phyloP scores from a whole-genome alignment of 2,797 vertebrate species.

The Chrysocyon brachyurus region DNA sequence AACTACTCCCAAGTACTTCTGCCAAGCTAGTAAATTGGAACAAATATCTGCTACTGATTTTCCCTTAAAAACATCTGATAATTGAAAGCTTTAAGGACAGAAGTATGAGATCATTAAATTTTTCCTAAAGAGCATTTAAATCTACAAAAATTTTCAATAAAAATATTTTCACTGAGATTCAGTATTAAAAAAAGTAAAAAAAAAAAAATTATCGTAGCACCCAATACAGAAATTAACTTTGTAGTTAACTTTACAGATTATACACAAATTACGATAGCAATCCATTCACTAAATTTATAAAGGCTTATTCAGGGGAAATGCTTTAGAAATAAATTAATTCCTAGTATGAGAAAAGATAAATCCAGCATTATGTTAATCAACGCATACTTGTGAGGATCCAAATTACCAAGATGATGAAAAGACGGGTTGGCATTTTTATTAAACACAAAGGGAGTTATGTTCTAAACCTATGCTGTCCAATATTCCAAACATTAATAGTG shows the following conservation, averaged over 20 bases:
- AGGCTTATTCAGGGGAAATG: conserved; percentile 36
- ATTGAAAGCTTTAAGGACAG: conserved; percentile 33
- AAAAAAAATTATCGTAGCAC: neutral
- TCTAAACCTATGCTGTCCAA: neutral
- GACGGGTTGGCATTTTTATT: conserved; percentile 28
- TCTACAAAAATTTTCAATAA: conserved; percentile 39
- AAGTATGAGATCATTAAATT: conserved; percentile 21
- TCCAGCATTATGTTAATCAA: conserved; percentile 23
- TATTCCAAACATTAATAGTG: neutral
- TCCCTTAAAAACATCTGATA: conserved; percentile 56
- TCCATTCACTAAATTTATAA: conserved; percentile 41
- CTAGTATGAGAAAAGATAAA: conserved; percentile 50
- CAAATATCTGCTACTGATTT: conserved; percentile 26
- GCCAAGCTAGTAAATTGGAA: neutral
- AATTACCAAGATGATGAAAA: conserved; percentile 49
- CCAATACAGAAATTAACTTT: conserved; percentile 18
- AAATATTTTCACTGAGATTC: neutral
- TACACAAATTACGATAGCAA: conserved; percentile 36
- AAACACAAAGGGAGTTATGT: conserved; percentile 37
- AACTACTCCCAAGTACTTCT: conserved; percentile 24
- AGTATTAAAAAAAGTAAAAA: conserved; percentile 53
- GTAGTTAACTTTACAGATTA: conserved; percentile 32
- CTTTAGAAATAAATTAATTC: conserved; percentile 43
- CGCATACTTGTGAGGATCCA: neutral
- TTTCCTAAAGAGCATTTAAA: conserved; percentile 48